phyloP scores from a whole-genome alignment of 2,113 vertebrate species.

The Cettia cetti region DNA sequence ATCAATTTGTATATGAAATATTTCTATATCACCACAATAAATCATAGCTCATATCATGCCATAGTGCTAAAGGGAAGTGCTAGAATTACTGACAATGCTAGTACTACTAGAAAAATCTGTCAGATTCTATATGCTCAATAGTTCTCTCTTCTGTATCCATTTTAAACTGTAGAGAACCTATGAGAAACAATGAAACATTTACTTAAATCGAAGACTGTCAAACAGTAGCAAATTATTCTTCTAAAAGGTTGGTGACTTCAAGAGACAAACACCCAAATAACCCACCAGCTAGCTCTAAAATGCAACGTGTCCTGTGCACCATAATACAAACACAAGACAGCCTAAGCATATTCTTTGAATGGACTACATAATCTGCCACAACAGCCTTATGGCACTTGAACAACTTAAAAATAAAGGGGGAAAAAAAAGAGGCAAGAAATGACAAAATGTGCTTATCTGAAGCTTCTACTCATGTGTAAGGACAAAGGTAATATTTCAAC shows the following conservation, averaged over 20 bases:
- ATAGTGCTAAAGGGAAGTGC: neutral
- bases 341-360: neutral
- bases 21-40: constrained; percentile 3
- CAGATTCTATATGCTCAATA: neutral
- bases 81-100: constrained; percentile 29
- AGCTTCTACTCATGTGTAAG: neutral
- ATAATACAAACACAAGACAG: neutral
- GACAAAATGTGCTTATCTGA: neutral
- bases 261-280: neutral
- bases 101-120: constrained; percentile 24
- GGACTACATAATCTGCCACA: neutral
- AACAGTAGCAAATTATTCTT: neutral
- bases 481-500: neutral
- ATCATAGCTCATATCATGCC: neutral
- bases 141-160: neutral
- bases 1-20: constrained; percentile 41
- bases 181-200: constrained; percentile 20
- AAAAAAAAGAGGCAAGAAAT: neutral
- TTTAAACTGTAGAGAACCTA: neutral
- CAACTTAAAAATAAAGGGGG: neutral
- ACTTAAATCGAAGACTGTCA: neutral
- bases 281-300: neutral
- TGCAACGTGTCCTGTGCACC: neutral
- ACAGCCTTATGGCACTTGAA: neutral
- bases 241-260: neutral